phyloP scores from a whole-genome alignment of 2,113 vertebrate species.

The Dendrocopos noguchii region DNA sequence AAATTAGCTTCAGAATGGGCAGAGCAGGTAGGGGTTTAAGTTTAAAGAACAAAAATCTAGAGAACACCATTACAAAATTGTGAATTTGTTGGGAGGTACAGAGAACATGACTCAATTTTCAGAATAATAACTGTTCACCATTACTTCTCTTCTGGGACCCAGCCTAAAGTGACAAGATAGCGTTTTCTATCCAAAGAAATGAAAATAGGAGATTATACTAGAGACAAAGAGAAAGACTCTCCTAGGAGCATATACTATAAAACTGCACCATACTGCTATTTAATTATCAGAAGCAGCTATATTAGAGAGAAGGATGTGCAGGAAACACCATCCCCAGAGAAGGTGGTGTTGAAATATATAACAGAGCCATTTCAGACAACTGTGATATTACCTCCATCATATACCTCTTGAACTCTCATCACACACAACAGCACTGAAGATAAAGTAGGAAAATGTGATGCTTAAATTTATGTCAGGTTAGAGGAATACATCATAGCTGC shows the following conservation, averaged over 20 bases:
- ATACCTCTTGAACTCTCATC: slow-evolving; percentile 66
- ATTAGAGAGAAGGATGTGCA: slow-evolving; percentile 58
- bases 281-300: slow-evolving; percentile 79
- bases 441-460: slow-evolving; percentile 71
- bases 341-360: slow-evolving; percentile 37
- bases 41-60: slow-evolving; percentile 31
- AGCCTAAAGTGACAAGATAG: slow-evolving; percentile 71
- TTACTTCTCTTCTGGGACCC: slow-evolving; percentile 73
- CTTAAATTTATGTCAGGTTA: slow-evolving; percentile 70
- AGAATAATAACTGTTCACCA: slow-evolving; percentile 69
- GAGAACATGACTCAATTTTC: slow-evolving; percentile 66
- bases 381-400: slow-evolving; percentile 44
- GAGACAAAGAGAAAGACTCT: slow-evolving; percentile 73
- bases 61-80: slow-evolving; percentile 67
- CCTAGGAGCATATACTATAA: slow-evolving; percentile 71
- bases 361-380: slow-evolving; percentile 56
- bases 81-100: slow-evolving; percentile 33
- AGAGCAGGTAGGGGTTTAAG: background rate
- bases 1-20: background rate
- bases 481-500: slow-evolving; percentile 69
- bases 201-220: slow-evolving; percentile 77
- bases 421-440: slow-evolving; percentile 53
- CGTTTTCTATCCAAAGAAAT: slow-evolving; percentile 79
- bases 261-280: slow-evolving; percentile 72
- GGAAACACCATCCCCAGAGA: slow-evolving; percentile 60